Evolutionary conservation across 2,113 vertebrate genomes (phyloP).

Genomic region (Phaethornis superciliosus): DNA sequence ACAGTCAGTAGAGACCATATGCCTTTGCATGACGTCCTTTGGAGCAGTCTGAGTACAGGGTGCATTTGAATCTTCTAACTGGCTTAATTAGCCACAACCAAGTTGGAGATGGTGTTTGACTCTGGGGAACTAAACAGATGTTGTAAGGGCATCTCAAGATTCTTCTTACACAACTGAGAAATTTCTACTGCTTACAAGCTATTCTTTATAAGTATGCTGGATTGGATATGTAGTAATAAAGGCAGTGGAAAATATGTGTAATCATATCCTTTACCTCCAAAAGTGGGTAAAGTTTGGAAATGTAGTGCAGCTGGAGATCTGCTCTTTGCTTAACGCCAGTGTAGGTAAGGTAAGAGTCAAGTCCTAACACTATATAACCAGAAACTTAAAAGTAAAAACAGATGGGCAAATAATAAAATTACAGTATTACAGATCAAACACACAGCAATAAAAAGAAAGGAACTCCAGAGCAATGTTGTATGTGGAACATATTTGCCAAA

Average conservation of each 20-base stretch:
- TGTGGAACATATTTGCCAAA: neutral
- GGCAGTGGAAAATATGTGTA: neutral
- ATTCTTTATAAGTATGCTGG: neutral
- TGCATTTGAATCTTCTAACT: neutral
- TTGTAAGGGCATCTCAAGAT: neutral
- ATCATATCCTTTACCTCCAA: neutral
- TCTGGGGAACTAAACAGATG: neutral
- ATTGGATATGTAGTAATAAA: neutral
- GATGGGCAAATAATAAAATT: neutral
- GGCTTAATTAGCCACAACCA: neutral
- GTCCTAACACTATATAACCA: neutral
- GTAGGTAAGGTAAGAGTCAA: neutral
- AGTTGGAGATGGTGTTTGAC: neutral
- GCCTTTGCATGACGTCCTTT: neutral
- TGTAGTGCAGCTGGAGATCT: neutral
- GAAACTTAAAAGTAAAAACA: neutral
- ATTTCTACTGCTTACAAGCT: neutral
- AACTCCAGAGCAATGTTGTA: neutral
- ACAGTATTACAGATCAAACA: neutral
- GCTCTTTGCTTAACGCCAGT: neutral
- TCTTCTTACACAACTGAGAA: neutral
- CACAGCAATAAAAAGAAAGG: neutral
- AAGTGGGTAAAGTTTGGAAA: neutral
- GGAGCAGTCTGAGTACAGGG: neutral
- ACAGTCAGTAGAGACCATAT: neutral